These are phyloP conservation scores for Brachycybe producta DNA, from an alignment of 2,888 invertebrate genomes.

Conservation along the genomic window DNA sequence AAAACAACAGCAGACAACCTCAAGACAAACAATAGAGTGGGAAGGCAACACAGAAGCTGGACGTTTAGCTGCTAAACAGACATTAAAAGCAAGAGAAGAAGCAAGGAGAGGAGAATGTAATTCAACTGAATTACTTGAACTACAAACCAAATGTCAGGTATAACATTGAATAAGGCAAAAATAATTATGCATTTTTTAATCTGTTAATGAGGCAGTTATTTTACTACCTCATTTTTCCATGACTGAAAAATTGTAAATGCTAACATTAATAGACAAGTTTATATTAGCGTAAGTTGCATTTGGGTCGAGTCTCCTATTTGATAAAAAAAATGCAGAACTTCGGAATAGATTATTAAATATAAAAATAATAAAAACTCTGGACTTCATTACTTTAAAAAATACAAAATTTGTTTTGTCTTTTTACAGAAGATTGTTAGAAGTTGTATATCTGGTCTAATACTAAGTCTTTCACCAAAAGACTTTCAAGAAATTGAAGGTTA, in stretches of 20 bases:
- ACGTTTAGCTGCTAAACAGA: constrained; percentile 24
- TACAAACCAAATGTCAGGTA: constrained; percentile 29
- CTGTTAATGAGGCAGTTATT: too few species aligned
- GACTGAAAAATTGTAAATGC: too few species aligned
- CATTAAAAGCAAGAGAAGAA: constrained; percentile 38
- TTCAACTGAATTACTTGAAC: constrained; percentile 29
- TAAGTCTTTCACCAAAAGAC: constrained; percentile 65
- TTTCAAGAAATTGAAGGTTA: constrained; percentile 76
- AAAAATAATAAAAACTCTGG: too few species aligned
- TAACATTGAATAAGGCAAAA: not conserved
- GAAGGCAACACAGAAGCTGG: not conserved
- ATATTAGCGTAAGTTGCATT: too few species aligned
- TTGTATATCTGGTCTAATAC: constrained; percentile 65
- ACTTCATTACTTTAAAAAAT: not conserved
- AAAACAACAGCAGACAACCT: not conserved
- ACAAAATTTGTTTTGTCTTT: constrained; percentile 19
- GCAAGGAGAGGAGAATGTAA: constrained; percentile 26
- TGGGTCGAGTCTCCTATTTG: too few species aligned
- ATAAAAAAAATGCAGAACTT: not conserved
- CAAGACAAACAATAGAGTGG: constrained; percentile 8
- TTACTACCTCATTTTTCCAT: too few species aligned
- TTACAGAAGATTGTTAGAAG: constrained; percentile 56
- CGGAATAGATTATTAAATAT: not conserved
- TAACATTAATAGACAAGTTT: too few species aligned
- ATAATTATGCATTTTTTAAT: too few species aligned